Evolutionary conservation across 1,140 invertebrate genomes (phyloP), one percentile per base, ranked within the genome.

Genomic region (Conus betulinus): DNA sequence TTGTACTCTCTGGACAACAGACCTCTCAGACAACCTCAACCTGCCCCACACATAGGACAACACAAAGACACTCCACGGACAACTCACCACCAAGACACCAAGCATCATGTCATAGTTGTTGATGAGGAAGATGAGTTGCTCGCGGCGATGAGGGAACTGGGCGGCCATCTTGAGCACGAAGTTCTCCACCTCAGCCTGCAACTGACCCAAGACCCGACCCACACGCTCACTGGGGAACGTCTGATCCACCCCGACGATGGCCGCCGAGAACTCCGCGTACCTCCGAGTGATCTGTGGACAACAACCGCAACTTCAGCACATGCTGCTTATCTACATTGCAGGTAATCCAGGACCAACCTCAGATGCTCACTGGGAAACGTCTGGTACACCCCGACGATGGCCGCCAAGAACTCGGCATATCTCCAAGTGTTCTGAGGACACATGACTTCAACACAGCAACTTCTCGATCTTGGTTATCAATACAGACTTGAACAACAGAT

Each of bases 81-180:
- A 39, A 92, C 95, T 94, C 95, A 97, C 97, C 97, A 94, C 93
- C 23, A 95, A 91, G 60, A 99, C 98, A 87, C 97, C 97, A 17
- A 99, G 95, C 90, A 99, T 98, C 94, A 99, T 97, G 95, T 99
- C 99, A 94, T 99, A 99, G 95, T 99, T 99, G 95, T 99, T 99
- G 88, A 99, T 99, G 23, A 99, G 96, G 95, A 99, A 99, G 90
- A 99, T 98, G 0, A 99, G 96, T 95, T 99, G 98, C 91, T 99
- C 98, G 94, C 98, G 99, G 92, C 99, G 96, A 86, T 97, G 97
- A 17, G 97, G 97, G 95, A 99, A 99, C 92, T 98, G 98, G 7
- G 98, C 98, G 7, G 99, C 98, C 98, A 99, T 98, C 93, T 98
- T 97, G 27, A 99, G 95, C 71, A 99, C 96, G 93, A 99, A 99